Base-by-base conservation (phyloP, 2,113 vertebrate genomes). In the Athene noctua region DNA sequence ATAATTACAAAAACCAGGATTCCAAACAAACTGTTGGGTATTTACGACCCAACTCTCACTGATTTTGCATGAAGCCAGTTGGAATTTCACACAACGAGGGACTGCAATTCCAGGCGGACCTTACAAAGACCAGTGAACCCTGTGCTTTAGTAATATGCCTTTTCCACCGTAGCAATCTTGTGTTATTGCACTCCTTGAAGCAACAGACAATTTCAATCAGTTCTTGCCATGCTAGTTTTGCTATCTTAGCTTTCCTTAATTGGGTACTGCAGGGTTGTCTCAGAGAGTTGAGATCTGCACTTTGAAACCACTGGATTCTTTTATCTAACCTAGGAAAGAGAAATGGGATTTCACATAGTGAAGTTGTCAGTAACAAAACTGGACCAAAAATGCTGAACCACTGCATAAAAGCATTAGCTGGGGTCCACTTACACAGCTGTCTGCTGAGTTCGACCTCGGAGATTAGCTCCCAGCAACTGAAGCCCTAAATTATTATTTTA, bases 301-400 rank as follows among this genome's bases (percentile, higher is more conserved):
- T 79, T 86, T 82, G 92, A 94, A 94, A 86, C 55, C 27, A 30
- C n/a, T 25, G 21, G 42, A 71, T 86, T 83, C 71, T 77, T 70
- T 40, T 34, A 51, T 58, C 62, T 62, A 88, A 13, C 42, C 52
- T 57, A 52, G 61, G 68, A 59, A 84, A 72, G 16, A 61, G 68
- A 96, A 97, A 74, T 49, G 23, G 34, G 61, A 81, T 94, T 96
- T 95, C 65, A 68, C 55, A 32, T 12, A 40, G 73, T 27, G 63
- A 88, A 93, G 27, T 10, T 92, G 72, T 86, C 71, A 68, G 79
- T 55, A 81, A 79, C 77, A 93, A 80, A 84, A 88, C 44, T 21
- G 30, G 52, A 86, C 30, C 21, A 78, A 90, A 96, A 91, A 63
- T 36, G 47, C 59, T 88, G 79, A 92, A 80, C 40, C 65, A 26